Evolutionary conservation across 2,797 vertebrate genomes (phyloP), one percentile per base, ranked within the genome.

Genomic region (Artibeus lituratus): DNA sequence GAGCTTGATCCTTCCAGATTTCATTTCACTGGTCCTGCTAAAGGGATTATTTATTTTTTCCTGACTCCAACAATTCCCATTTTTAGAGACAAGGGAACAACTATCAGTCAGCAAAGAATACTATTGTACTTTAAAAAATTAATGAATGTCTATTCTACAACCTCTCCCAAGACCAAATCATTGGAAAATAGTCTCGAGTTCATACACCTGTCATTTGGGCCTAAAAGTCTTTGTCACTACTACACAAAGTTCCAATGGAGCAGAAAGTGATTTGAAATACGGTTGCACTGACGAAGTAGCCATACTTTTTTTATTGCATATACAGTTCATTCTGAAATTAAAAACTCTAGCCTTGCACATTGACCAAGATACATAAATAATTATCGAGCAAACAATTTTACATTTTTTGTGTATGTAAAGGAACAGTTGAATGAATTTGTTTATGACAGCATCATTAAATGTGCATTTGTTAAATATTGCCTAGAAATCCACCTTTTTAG

Each of bases 391-490:
- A 94, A 62, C 3, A 69, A 7, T 69, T 87, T 83, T 87, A n/a
- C 90, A 90, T 65, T 91, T 72, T 88, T 35, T 70, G 3, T 80
- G 10, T 59, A 57, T 70, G 53, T 44, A 42, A 81, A 82, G 77
- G 9, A 84, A n/a, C 2, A 53, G 22, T 37, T 65, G 32, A 87
- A 74, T 82, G 7, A 82, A 76, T 53, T 21, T 0, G 22, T 86
- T 62, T 65, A 84, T 18, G 5, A 10, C 5, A 87, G 24, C 49
- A 67, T 37, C 69, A 72, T 70, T 95, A 87, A 94, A 93, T 26
- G 35, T 32, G 2, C 32, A 80, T 91, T 90, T 97, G 49, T 96
- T 96, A 95, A 97, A 94, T 47, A 90, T 5, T 53, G 53, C 78
- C 69, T 44, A 91, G 93, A 95, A 97, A 78, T 82, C 29, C 4